Base-by-base conservation (phyloP, 2,797 vertebrate species). In the Cetoscarus ocellatus region DNA sequence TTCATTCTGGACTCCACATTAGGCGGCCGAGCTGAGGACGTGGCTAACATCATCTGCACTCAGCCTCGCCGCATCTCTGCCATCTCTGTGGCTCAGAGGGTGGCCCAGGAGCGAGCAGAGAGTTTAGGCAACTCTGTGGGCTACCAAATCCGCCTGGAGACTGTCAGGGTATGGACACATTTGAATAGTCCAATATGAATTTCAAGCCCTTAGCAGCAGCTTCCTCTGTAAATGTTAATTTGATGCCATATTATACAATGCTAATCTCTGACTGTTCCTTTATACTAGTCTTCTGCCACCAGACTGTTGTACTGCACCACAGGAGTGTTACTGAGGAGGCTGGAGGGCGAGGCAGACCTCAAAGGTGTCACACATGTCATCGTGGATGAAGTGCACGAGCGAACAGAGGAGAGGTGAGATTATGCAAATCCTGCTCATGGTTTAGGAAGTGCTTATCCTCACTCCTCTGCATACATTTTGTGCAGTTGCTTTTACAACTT, bases 71-170 rank as follows among this genome's bases (percentile, higher is more conserved):
- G 98, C 52, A 99, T 99, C 83, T 99, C 98, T 50, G 98, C 98
- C 49, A 96, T 99, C 82, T 93, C 98, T 2, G 98, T 99, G 52
- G 97, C 98, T 49, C 94, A 98, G 84, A 94, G 96, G 7, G 98
- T 99, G 6, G 96, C 98, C 10, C 96, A 98, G 80, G 98, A 99
- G 83, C 93, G 98, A 17, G 93, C 95, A 1, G 98, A 99, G 90
- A 85, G 90, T 70, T 88, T 98, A 79, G 98, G 98, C 3, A 85
- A 96, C 82, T 96, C 96, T 0, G 97, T 98, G 66, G 98, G 98
- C 2, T 99, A 99, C 91, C 98, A 99, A 94, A 99, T 99, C 81
- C 96, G 98, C n/a, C 87, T 99, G 79, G 97, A 99, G 91, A 98
- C 93, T 3, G 94, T 99, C 70, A 94, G 96, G 96, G 98, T 99